Evolutionary conservation across 2,797 vertebrate genomes (phyloP), one percentile per base, ranked within the genome.

Genomic region (Micropoecilia bifurca): DNA sequence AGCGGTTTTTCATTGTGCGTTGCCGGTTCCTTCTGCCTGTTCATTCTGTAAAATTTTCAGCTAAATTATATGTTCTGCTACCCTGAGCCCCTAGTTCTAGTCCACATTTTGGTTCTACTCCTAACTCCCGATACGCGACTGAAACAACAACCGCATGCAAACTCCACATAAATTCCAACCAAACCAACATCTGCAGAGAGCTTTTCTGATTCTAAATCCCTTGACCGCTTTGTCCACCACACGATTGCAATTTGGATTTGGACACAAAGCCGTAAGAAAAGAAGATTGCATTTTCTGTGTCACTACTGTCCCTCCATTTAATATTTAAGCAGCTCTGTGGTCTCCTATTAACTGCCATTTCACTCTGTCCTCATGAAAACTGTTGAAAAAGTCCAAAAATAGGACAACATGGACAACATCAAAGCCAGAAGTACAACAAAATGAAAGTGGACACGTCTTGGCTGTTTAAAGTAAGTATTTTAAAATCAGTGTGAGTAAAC

Each of bases 311-410:
- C 83, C 69, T 88, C 88, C 81, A 88, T 91, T 91, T 92, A 85
- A 90, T 92, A 89, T 92, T 90, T 90, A 90, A 93, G 89, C 92
- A 90, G 92, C 90, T 92, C 89, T 89, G 88, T 69, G 87, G 80
- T 80, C 77, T 87, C 73, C 77, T 36, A 55, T 82, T 89, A 75
- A 89, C 73, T 47, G 22, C 74, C 50, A 22, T 79, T 73, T 80
- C 73, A 41, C 45, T 86, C 77, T 53, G 55, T 81, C 77, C 78
- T 84, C 79, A 75, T 78, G 71, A 75, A 79, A 79, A 79, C 14
- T 1, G 41, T 81, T 73, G 75, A 48, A 73, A 73, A 83, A 82
- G 39, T 79, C 71, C n/a, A 82, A 92, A 74, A 91, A 82, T 78
- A 81, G 87, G 84, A 20, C 86, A 73, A 39, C 41, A 75, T 33